Evolutionary conservation across 1,140 invertebrate genomes (phyloP).

Genomic region (Vanessa tameamea): DNA sequence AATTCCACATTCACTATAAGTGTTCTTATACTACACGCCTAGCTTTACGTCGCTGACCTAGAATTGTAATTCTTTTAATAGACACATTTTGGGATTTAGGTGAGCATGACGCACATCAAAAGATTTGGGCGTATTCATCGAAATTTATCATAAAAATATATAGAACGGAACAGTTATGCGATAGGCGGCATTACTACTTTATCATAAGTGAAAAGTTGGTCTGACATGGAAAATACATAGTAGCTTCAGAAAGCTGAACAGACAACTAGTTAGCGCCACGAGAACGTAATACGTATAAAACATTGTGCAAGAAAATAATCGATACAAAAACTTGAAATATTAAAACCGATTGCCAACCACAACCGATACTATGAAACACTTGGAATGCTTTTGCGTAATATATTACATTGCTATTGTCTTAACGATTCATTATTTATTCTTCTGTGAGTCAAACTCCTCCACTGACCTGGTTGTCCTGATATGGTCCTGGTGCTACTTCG

Average conservation of each 20-base stretch:
- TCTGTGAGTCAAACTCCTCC: not conserved
- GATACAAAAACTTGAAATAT: not conserved
- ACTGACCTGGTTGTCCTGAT: slow-evolving; percentile 15
- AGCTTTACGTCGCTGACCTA: slow-evolving; percentile 35
- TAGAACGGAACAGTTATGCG: not conserved
- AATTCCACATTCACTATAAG: slow-evolving; percentile 26
- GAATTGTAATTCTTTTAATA: slow-evolving; percentile 46
- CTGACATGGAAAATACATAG: not conserved
- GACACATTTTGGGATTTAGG: slow-evolving; percentile 39
- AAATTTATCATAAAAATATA: slow-evolving; percentile 33
- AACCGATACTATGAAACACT: not conserved
- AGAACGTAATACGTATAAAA: not conserved
- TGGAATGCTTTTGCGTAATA: not conserved
- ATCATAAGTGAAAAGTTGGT: slow-evolving; percentile 1
- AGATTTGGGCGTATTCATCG: slow-evolving; percentile 28
- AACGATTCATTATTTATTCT: slow-evolving; percentile 1
- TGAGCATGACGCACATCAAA: slow-evolving; percentile 36
- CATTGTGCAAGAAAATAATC: slow-evolving; percentile 2
- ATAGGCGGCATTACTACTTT: not conserved
- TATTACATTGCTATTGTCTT: slow-evolving; percentile 2
- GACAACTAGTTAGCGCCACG: not conserved
- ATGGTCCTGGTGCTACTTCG: not conserved
- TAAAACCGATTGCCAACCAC: slow-evolving; percentile 1
- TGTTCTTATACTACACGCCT: slow-evolving; percentile 23
- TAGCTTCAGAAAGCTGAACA: not conserved